Conservation (phyloP, 1,140 invertebrate genomes). For the Drosophila repleta region DNA sequence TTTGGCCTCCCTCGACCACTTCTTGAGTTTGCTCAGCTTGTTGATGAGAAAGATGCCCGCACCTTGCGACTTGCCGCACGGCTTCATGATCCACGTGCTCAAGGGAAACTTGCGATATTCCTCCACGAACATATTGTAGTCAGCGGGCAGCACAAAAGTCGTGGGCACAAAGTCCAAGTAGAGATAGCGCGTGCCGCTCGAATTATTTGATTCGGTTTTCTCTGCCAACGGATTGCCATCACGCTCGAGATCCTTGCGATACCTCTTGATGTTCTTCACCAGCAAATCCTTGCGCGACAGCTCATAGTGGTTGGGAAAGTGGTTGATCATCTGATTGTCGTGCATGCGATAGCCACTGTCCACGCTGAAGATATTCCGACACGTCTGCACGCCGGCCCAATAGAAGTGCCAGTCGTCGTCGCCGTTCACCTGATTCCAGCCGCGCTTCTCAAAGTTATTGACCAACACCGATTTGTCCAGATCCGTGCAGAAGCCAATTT, state of each 20-base stretch:
- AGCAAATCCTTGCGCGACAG: conserved; percentile 96
- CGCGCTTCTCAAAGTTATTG: conserved; percentile 96
- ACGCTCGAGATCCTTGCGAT: conserved; percentile 94
- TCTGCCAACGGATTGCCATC: conserved; percentile 95
- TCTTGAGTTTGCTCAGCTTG: conserved; percentile 94
- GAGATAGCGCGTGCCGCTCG: conserved; percentile 90
- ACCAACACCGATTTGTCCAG: conserved; percentile 97
- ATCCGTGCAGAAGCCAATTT: conserved; percentile 94
- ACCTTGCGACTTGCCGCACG: conserved; percentile 95
- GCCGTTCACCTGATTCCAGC: conserved; percentile 94
- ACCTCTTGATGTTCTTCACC: conserved; percentile 98
- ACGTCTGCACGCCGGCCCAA: conserved; percentile 96
- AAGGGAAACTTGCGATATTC: conserved; percentile 96
- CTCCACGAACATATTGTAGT: conserved; percentile 98
- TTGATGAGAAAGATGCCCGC: conserved; percentile 95
- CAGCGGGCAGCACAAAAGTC: conserved; percentile 96
- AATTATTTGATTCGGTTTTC: conserved; percentile 86
- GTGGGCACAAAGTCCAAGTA: conserved; percentile 96
- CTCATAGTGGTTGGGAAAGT: conserved; percentile 98
- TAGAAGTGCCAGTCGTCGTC: conserved; percentile 99
- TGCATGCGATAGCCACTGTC: conserved; percentile 96
- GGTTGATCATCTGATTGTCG: conserved; percentile 96
- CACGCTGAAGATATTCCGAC: conserved; percentile 95
- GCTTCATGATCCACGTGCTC: conserved; percentile 99
- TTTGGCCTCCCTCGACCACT: conserved; percentile 93